Evolutionary conservation across 2,888 invertebrate species (phyloP).

Genomic region (Thereva nobilitata): DNA sequence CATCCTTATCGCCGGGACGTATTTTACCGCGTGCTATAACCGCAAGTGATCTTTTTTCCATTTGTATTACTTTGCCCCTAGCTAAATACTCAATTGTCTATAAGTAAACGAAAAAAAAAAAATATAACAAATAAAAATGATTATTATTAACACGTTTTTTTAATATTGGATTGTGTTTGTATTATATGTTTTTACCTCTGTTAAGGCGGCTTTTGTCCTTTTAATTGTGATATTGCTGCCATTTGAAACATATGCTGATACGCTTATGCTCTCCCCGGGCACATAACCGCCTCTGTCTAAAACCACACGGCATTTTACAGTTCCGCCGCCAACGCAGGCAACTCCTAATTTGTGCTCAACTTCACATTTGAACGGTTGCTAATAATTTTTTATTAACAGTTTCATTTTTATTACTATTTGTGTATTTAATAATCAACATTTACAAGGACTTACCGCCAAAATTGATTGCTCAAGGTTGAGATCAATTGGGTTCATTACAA

Average conservation of each 20-base stretch:
- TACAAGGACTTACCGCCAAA: slow-evolving; percentile 73
- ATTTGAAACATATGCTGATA: slow-evolving; percentile 84
- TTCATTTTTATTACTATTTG: background rate
- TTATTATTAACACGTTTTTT: background rate
- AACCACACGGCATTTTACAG: slow-evolving; percentile 82
- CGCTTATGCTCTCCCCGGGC: slow-evolving; percentile 88
- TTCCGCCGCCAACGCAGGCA: slow-evolving; percentile 85
- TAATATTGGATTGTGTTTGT: slow-evolving; percentile 25
- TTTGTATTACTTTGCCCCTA: slow-evolving; percentile 82
- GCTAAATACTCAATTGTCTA: slow-evolving; percentile 89
- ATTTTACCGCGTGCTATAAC: slow-evolving; percentile 79
- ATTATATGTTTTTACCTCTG: slow-evolving; percentile 60
- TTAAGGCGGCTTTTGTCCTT: slow-evolving; percentile 82
- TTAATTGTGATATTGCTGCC: slow-evolving; percentile 83
- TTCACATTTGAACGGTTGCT: slow-evolving; percentile 90
- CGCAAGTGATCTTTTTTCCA: slow-evolving; percentile 84
- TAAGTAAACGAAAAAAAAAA: slow-evolving; percentile 36
- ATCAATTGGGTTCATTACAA: slow-evolving; percentile 95
- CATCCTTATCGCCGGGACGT: slow-evolving; percentile 77
- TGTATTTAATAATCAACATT: background rate
- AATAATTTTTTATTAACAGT: slow-evolving; percentile 38
- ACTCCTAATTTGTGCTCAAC: slow-evolving; percentile 89
- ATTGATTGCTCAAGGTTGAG: slow-evolving; percentile 87
- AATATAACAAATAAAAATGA: background rate
- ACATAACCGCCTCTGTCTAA: slow-evolving; percentile 93